Percentiles rank a stretch among this genome's conserved stretches.
Conservation (phyloP, 2,113 vertebrate species). For the Pangasianodon hypophthalmus region DNA sequence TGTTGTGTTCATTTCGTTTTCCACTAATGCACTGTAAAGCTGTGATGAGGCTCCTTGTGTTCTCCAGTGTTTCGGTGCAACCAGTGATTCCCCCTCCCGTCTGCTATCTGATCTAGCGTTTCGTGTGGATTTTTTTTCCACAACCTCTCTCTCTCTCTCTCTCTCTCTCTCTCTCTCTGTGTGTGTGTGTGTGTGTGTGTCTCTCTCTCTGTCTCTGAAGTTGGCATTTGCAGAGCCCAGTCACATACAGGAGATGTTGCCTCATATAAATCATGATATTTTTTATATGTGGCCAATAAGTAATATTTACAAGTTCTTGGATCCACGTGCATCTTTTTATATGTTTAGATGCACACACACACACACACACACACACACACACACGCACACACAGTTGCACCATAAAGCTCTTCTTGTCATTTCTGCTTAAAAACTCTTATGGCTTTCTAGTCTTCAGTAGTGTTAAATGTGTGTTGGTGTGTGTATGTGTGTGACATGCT, state of each 20-base stretch:
- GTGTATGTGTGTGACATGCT: neutral
- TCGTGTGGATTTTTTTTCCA: constrained; percentile 9
- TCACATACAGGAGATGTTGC: constrained; percentile 33
- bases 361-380: neutral
- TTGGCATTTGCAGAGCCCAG: constrained; percentile 45
- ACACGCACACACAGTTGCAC: neutral
- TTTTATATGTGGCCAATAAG: neutral
- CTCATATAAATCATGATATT: constrained; percentile 11
- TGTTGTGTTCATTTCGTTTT: constrained; percentile 12
- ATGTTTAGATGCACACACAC: neutral
- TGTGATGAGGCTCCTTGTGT: constrained; percentile 33
- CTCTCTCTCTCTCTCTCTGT: constrained; percentile 31
- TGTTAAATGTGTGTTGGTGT: neutral
- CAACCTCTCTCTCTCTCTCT: constrained; percentile 41
- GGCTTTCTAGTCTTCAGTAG: neutral
- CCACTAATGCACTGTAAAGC: constrained; percentile 30
- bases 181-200: too few species aligned
- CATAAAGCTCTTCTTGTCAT: neutral
- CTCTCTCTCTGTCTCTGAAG: constrained; percentile 25
- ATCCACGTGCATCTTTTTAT: neutral
- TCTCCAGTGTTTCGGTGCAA: constrained; percentile 37
- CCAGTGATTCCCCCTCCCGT: constrained; percentile 39
- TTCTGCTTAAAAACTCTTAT: neutral
- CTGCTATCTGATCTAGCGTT: constrained; percentile 39
- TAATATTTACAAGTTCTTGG: neutral